Conservation (phyloP, 1,140 invertebrate species). For the Drosophila takahashii region DNA sequence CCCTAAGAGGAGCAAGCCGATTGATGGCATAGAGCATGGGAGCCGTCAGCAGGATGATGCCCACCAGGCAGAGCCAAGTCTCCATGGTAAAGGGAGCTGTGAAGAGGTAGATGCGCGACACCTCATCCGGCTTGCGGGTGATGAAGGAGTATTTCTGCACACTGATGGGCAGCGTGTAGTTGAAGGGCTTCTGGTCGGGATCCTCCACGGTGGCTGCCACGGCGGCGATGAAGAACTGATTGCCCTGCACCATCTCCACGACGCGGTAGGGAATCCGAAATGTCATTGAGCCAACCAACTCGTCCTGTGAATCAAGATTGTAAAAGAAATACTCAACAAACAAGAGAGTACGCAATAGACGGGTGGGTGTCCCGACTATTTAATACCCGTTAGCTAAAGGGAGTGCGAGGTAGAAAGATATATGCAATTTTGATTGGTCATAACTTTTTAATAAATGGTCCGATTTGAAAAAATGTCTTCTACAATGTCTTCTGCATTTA, state of each 20-base stretch:
- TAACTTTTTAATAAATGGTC: no score
- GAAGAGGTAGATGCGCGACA: slow-evolving; percentile 92
- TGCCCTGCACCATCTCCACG: slow-evolving; percentile 64
- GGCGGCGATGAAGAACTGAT: slow-evolving; percentile 89
- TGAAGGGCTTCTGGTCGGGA: slow-evolving; percentile 87
- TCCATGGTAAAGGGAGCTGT: slow-evolving; percentile 92
- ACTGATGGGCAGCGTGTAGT: slow-evolving; percentile 92
- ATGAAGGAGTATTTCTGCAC: slow-evolving; percentile 92
- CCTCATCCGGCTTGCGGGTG: slow-evolving; percentile 89
- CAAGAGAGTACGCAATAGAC: no score
- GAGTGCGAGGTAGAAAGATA: no score
- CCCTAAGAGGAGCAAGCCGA: slow-evolving; percentile 89
- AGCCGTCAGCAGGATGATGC: slow-evolving; percentile 90
- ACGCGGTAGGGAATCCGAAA: slow-evolving; percentile 69
- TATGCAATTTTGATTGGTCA: no score
- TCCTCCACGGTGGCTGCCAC: slow-evolving; percentile 90
- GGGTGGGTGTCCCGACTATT: no score
- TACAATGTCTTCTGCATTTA: no score
- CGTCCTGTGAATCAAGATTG: slow-evolving; percentile 29
- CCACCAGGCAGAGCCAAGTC: slow-evolving; percentile 93
- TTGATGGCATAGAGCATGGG: slow-evolving; percentile 92
- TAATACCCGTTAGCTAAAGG: no score
- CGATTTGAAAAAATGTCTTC: no score
- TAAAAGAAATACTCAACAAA: no score
- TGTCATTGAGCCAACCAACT: slow-evolving; percentile 68